Percentiles rank a stretch among this genome's conserved stretches.
These are phyloP conservation scores for Diprion similis DNA, from an alignment of 1,140 invertebrate species.

Conservation along the genomic window DNA sequence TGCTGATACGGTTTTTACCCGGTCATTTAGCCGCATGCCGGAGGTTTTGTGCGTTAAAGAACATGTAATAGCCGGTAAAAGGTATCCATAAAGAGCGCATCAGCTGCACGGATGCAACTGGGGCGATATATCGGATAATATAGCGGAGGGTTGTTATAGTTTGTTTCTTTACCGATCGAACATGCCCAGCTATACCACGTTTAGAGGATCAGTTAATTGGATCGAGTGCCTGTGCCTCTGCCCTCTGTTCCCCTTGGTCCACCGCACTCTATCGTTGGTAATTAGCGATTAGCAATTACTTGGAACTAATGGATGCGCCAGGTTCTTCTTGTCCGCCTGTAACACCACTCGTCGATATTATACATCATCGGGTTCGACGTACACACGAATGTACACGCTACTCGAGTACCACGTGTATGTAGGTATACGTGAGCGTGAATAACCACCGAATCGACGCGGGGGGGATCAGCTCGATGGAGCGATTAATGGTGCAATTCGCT, in stretches of 20 bases:
- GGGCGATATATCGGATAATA: background rate
- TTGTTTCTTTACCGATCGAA: too few species aligned
- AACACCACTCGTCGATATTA: too few species aligned
- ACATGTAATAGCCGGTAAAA: background rate
- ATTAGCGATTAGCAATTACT: constrained; percentile 7
- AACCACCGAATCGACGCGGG: background rate
- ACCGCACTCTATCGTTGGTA: background rate
- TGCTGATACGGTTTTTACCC: too few species aligned
- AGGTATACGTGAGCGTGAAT: background rate
- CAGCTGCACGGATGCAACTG: background rate
- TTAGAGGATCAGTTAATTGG: background rate
- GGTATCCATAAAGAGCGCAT: background rate
- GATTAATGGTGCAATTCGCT: constrained; percentile 5
- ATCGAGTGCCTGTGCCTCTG: background rate
- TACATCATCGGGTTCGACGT: too few species aligned
- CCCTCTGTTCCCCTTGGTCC: background rate
- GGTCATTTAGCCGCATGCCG: too few species aligned
- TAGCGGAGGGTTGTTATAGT: background rate
- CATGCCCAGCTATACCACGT: background rate
- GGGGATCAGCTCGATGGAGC: background rate
- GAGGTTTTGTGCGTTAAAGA: too few species aligned
- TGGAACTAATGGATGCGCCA: background rate
- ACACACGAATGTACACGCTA: background rate
- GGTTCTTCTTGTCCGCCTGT: too few species aligned
- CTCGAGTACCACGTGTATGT: background rate